Percentiles rank a stretch among this genome's conserved stretches.
Evolutionary conservation across 2,888 invertebrate genomes (phyloP).

Genomic region (Apodemia zela): DNA sequence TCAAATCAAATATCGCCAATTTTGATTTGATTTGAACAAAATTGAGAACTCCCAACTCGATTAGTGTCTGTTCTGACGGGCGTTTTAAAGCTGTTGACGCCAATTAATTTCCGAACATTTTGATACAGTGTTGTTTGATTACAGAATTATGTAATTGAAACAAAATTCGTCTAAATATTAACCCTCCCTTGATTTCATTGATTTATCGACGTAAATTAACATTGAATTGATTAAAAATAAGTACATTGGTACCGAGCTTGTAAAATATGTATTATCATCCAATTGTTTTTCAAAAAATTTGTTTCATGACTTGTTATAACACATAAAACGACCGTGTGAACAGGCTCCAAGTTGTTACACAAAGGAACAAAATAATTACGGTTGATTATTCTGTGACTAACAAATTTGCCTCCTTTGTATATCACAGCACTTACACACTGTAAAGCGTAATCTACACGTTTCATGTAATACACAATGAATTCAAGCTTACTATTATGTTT

Average conservation of each 20-base stretch:
- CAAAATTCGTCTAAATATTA: neutral
- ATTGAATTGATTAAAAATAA: neutral
- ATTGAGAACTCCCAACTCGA: slow-evolving; percentile 47
- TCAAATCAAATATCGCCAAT: slow-evolving; percentile 61
- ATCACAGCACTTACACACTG: slow-evolving; percentile 73
- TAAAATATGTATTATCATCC: neutral
- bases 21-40: slow-evolving; percentile 45
- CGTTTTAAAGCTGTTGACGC: neutral
- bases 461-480: slow-evolving; percentile 13
- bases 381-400: neutral
- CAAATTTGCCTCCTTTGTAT: slow-evolving; percentile 12
- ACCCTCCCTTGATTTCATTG: neutral
- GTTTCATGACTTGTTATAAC: neutral
- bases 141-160: neutral
- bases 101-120: neutral
- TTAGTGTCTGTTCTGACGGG: slow-evolving; percentile 19
- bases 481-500: slow-evolving; percentile 2
- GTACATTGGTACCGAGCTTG: neutral
- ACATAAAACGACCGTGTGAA: neutral
- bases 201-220: too few species aligned
- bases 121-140: neutral
- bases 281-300: too few species aligned
- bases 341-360: slow-evolving; percentile 10
- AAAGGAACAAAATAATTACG: slow-evolving; percentile 5
- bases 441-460: slow-evolving; percentile 27